Evolutionary conservation across 92 coral and sea anemone genomes (phyloP), one percentile per base, ranked within the genome.

Genomic region (Porites cylindrica): DNA sequence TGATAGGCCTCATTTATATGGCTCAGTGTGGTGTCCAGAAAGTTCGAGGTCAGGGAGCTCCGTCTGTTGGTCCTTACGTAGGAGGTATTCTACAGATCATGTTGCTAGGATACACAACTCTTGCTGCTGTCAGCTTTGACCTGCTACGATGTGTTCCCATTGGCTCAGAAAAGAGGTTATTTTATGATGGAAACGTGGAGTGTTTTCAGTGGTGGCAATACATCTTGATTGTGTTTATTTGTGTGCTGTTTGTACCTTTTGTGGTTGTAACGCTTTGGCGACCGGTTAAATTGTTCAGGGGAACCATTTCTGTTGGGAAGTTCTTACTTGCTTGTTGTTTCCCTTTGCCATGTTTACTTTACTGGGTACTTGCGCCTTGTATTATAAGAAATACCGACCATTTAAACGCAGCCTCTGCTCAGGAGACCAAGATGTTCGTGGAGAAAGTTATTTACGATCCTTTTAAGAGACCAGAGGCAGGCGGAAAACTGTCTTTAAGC

Each of bases 191-290:
- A 60, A 75, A 78, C 26, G 84, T 92, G 74, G 53, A 29, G 65
- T 94, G 95, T 87, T 92, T 84, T 21, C 95, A 90, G 54, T 90
- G 95, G 95, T 94, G 98, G 98, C 98, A 94, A 86, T 92, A 92
- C 76, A 19, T 81, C 47, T 76, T 88, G 59, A 81, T 90, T 83
- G 91, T 23, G 11, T 88, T 92, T 29, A 79, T 61, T 54, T 69
- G 80, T 18, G 58, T 82, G 11, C 75, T 86, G 47, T 66, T 94
- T 10, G 92, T 92, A 7, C 95, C 95, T 18, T 92, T 94, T 62
- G 79, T 90, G 14, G 43, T 92, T 7, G 81, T 70, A 50, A 56
- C 92, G 64, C 86, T 86, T 62, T 86, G 91, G 87, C 92, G 96
- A 69, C 92, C 95, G 6, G 60, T 71, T 20, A 90, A 91, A 85